Evolutionary conservation across 2,797 vertebrate species (phyloP).

Genomic region (Phaenicophaeus curvirostris): DNA sequence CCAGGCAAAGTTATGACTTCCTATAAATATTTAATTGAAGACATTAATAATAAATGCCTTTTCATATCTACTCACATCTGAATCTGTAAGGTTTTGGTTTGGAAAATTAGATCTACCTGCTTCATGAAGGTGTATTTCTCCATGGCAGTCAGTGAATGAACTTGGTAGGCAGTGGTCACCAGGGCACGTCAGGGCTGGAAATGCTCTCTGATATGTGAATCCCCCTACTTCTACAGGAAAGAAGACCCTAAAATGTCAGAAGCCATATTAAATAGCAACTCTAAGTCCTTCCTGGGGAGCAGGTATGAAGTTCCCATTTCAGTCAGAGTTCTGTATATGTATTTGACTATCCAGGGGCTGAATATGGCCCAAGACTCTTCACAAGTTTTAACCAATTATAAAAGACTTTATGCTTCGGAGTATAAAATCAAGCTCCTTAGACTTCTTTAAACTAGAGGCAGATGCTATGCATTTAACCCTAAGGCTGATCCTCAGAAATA

Average conservation of each 20-base stretch:
- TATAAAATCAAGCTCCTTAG: neutral
- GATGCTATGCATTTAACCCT: neutral
- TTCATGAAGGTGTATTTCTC: neutral
- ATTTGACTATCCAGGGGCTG: neutral
- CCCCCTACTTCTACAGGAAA: neutral
- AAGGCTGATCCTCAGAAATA: neutral
- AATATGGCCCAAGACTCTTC: neutral
- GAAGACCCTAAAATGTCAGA: neutral
- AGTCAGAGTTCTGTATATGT: neutral
- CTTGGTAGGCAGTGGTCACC: neutral
- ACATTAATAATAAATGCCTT: conserved; percentile 39
- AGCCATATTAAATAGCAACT: neutral
- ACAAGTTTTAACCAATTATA: neutral
- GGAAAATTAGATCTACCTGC: neutral
- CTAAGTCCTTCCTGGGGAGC: neutral
- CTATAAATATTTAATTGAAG: conserved; percentile 38
- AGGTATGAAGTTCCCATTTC: neutral
- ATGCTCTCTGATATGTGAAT: neutral
- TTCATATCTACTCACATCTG: conserved; percentile 22
- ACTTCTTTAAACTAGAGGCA: neutral
- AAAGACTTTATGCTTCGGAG: neutral
- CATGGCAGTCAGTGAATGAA: neutral
- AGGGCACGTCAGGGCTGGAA: rapidly evolving
- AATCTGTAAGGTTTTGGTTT: conserved; percentile 12
- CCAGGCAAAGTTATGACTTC: neutral